Conservation (phyloP, 2,113 vertebrate genomes). For the Centropristis striata region DNA sequence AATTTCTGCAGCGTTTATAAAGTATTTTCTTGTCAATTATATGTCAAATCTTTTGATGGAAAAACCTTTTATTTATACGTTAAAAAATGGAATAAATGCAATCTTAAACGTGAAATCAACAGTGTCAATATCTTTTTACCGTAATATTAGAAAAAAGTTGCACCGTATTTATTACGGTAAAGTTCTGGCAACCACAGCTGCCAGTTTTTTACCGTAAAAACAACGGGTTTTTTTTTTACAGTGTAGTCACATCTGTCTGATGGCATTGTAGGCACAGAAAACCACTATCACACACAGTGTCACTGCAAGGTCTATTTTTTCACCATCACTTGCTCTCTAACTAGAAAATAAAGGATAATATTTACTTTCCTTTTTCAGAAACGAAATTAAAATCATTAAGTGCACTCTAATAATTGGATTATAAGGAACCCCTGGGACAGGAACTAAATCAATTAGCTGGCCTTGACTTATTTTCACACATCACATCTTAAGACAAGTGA, state of each 20-base stretch:
- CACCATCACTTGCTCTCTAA: not conserved
- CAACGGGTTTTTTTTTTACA: too few species aligned
- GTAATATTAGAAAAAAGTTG: too few species aligned
- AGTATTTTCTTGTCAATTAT: too few species aligned
- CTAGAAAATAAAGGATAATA: conserved; percentile 22
- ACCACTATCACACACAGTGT: not conserved
- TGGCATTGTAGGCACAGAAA: not conserved
- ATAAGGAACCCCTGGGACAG: conserved; percentile 50
- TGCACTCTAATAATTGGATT: conserved; percentile 68
- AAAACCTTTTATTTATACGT: too few species aligned
- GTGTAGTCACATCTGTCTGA: conserved; percentile 3
- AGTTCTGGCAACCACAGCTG: too few species aligned
- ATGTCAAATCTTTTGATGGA: too few species aligned
- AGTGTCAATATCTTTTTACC: too few species aligned
- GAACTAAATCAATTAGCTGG: conserved; percentile 68
- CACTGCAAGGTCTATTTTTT: conserved; percentile 2
- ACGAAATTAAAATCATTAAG: conserved; percentile 60
- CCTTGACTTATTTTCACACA: conserved; percentile 70
- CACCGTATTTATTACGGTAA: too few species aligned
- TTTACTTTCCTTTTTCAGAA: conserved; percentile 56
- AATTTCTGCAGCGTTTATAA: too few species aligned
- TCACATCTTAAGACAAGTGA: conserved; percentile 68
- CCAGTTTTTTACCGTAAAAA: too few species aligned
- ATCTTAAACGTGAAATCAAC: too few species aligned
- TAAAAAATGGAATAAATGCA: too few species aligned